Evolutionary conservation across 2,113 vertebrate genomes (phyloP).

Genomic region (Scomber colias): DNA sequence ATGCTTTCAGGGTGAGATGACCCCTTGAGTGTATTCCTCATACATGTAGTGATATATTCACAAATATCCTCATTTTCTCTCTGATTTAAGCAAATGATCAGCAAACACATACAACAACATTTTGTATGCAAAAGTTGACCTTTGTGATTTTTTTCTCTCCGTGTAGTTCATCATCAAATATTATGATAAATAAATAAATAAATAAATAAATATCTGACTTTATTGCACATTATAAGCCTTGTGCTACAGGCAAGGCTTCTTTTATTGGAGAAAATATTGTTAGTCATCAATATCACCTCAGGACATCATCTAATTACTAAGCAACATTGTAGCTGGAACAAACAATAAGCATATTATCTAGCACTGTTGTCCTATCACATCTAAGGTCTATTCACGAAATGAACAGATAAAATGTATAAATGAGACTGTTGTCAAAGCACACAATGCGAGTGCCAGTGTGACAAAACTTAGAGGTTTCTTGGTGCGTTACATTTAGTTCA

Average conservation of each 20-base stretch:
- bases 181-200: slow-evolving; percentile 3
- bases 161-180: slow-evolving; percentile 10
- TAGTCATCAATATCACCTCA: slow-evolving; percentile 51
- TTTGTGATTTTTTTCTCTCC: background rate
- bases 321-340: background rate
- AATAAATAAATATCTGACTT: slow-evolving; percentile 21
- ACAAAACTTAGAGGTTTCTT: background rate
- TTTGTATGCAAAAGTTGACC: background rate
- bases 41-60: slow-evolving; percentile 1
- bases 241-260: background rate
- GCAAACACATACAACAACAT: background rate
- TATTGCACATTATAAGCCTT: slow-evolving; percentile 34
- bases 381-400: slow-evolving; percentile 22
- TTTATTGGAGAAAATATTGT: slow-evolving; percentile 42
- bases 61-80: slow-evolving; percentile 1
- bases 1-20: slow-evolving; percentile 45
- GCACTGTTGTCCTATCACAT: slow-evolving; percentile 22
- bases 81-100: background rate
- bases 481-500: background rate
- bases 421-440: slow-evolving; percentile 30
- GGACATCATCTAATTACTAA: slow-evolving; percentile 43
- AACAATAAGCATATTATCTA: slow-evolving; percentile 48
- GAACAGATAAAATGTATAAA: slow-evolving; percentile 40
- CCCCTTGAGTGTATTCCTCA: slow-evolving; percentile 15
- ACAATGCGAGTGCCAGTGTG: background rate